Evolutionary conservation across 2,888 invertebrate species (phyloP), one percentile per base, ranked within the genome.

Genomic region (Andrena bucephala): DNA sequence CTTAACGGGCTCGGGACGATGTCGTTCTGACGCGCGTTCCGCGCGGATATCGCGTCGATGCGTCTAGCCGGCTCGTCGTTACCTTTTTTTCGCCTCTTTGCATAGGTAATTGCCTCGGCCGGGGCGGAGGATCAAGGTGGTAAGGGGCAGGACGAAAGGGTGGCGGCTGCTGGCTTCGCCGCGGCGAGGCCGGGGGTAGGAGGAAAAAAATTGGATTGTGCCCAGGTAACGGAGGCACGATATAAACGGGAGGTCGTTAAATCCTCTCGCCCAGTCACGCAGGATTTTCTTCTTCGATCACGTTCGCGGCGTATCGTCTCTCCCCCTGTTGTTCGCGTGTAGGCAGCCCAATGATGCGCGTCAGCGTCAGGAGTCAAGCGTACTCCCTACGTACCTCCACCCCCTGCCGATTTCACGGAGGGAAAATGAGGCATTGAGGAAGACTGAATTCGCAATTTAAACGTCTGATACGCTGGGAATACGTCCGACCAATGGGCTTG

Each of bases 101-200:
- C 90, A 86, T 90, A 86, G 90, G 88, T 90, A 90, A 90, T 90
- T 90, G 90, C 87, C 85, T 87, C 68, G 57, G 54, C 62, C 85
- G 85, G 79, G 57, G 10, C 10, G 24, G 57, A 75, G 88, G 80
- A 79, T 83, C 84, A 80, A 84, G 78, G 83, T 84, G 79, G 85
- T 68, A 82, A 78, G 79, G 71, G 80, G 67, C 4, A 29, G 67
- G 79, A 69, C 79, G 77, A 82, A 77, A 82, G 77, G 74, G 68
- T 71, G 85, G 75, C 20, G 78, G 83, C 13, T 27, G 57, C 57
- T 27, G 66, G 72, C 76, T 81, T 67, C 13, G 20, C 36, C 31
- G 63, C 59, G 69, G 36, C 20, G 62, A 4, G 36, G 50, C 20
- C 20, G 42, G 20, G 27, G 13, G 60, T 59, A 54, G 68, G 63